Base-by-base conservation (phyloP, 2,797 vertebrate species). In the Rhinella marina region DNA sequence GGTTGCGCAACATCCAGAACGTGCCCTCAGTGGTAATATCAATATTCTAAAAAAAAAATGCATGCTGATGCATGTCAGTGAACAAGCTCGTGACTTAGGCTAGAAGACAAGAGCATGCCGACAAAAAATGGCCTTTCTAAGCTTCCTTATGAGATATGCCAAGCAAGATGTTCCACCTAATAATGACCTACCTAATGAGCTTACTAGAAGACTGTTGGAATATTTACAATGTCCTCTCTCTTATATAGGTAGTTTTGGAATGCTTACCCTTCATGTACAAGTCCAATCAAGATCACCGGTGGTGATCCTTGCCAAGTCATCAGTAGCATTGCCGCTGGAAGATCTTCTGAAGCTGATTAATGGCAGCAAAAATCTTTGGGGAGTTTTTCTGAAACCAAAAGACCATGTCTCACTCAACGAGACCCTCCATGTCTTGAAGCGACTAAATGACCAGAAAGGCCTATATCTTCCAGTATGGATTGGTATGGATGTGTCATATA, bases 391-490 rank as follows among this genome's bases (percentile, higher is more conserved):
- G 59, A 91, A 83, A 68, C 87, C 96, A 32, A 88, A 76, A 21
- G 90, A 93, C 19, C 92, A 90, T 1, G 48, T n/a, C 41, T 91
- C 94, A 50, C 95, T 97, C 29, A 91, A 90, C 54, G 92, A 92
- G 0, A 91, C 95, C 0, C 94, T 97, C 12, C 16, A 68, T 0
- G 66, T 92, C 4, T 94, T 97, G 75, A 90, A 90, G 1, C 82
- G 75, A 5, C 90, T 92, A 3, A 95, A 95, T 27, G 14, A 84
- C 52, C 81, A 80, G 0, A 90, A 92, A 61, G 57, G 50, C 21
- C 93, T 97, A 48, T 90, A 91, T 85, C 88, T 92, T 73, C 96
- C 95, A 0, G 91, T 95, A 50, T 97, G 96, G 96, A 78, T 97
- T 8, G 93, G 92, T 90, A 92, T 95, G 94, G 94, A 93, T 0